Conservation (phyloP, 1,140 invertebrate species). For the Bombus vancouverensis region DNA sequence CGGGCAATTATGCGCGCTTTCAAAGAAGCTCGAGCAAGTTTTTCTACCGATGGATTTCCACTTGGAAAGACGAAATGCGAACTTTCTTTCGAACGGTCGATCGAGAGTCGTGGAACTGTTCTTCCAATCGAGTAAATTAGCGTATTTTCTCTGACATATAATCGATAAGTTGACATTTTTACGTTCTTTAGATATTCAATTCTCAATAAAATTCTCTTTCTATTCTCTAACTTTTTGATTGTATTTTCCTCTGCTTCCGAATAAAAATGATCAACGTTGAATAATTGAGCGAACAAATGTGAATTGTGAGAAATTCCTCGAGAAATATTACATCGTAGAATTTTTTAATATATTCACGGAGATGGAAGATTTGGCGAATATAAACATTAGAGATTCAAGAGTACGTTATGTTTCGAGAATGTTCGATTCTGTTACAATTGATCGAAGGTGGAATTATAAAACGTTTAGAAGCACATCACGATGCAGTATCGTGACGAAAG, state of each 20-base stretch:
- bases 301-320: too few species aligned
- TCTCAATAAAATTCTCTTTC: too few species aligned
- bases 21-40: background rate
- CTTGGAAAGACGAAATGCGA: background rate
- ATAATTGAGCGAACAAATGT: rapidly evolving
- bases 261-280: too few species aligned
- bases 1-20: background rate
- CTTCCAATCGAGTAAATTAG: background rate
- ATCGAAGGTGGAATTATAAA: background rate
- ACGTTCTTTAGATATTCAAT: background rate
- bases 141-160: background rate
- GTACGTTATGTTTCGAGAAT: too few species aligned
- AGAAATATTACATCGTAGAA: too few species aligned
- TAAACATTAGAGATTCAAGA: too few species aligned
- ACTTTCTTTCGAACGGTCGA: background rate
- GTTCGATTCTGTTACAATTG: background rate
- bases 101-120: background rate
- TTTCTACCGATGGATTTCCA: background rate
- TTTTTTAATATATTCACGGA: background rate
- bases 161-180: background rate
- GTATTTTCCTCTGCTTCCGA: too few species aligned
- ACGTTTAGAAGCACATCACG: background rate
- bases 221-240: too few species aligned
- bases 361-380: background rate
- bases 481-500: background rate